Conservation (phyloP, 2,113 vertebrate genomes). For the Heterochromis multidens region DNA sequence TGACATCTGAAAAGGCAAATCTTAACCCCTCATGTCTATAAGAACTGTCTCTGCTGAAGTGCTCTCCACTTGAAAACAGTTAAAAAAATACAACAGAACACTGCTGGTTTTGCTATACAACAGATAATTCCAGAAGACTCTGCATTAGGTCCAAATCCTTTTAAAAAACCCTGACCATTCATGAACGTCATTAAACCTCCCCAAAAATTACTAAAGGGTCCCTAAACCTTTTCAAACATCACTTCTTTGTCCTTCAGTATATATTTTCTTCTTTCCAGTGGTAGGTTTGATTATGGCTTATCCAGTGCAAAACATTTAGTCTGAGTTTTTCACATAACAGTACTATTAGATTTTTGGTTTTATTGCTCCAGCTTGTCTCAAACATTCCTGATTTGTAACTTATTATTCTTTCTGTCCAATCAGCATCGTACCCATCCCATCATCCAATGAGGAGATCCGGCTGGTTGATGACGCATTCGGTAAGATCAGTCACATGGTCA, state of each 20-base stretch:
- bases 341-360: neutral
- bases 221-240: neutral
- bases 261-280: neutral
- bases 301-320: neutral
- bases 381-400: neutral
- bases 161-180: neutral
- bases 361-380: too few relatives aligned
- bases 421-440: slow-evolving; percentile 96
- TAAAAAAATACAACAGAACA: neutral
- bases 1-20: neutral
- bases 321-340: neutral
- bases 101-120: neutral
- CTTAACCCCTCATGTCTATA: neutral
- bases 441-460: slow-evolving; percentile 96
- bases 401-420: neutral
- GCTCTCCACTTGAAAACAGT: neutral
- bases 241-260: neutral
- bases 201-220: neutral
- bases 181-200: neutral
- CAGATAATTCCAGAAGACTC: neutral
- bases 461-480: slow-evolving; percentile 95
- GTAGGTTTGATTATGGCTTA: neutral
- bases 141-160: neutral
- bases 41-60: neutral
- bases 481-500: slow-evolving; percentile 98